These are phyloP conservation scores for Falcaria lacertinaria DNA, from an alignment of 2,888 invertebrate genomes.

Conservation along the genomic window DNA sequence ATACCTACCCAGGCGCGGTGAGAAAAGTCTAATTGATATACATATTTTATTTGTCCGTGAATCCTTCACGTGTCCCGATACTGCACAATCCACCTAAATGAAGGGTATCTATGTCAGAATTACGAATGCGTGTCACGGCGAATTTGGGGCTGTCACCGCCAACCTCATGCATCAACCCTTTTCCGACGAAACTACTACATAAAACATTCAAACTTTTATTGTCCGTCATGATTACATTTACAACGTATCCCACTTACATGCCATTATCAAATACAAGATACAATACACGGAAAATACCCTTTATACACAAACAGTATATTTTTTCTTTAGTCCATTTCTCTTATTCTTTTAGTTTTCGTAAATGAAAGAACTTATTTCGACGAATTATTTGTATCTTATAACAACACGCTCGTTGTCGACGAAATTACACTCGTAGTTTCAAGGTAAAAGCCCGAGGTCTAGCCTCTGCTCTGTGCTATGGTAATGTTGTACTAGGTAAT, in stretches of 20 bases:
- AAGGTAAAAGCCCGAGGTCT: slow-evolving; percentile 4
- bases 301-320: too few species aligned
- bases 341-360: too few species aligned
- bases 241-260: not conserved
- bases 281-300: too few species aligned
- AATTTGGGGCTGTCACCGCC: slow-evolving; percentile 48
- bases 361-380: not conserved
- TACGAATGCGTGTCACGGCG: slow-evolving; percentile 55
- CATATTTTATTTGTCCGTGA: not conserved
- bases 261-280: not conserved
- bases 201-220: slow-evolving; percentile 20
- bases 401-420: too few species aligned
- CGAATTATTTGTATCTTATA: too few species aligned
- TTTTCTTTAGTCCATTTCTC: too few species aligned
- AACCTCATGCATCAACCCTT: slow-evolving; percentile 66
- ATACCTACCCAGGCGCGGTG: too few species aligned
- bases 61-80: not conserved
- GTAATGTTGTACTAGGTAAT: too few species aligned
- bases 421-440: too few species aligned
- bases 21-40: not conserved
- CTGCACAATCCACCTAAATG: not conserved
- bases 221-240: not conserved
- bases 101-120: slow-evolving; percentile 41
- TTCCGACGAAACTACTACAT: slow-evolving; percentile 31
- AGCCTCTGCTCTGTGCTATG: too few species aligned